phyloP scores from a whole-genome alignment of 2,797 vertebrate genomes.

The Anguilla megastoma region DNA sequence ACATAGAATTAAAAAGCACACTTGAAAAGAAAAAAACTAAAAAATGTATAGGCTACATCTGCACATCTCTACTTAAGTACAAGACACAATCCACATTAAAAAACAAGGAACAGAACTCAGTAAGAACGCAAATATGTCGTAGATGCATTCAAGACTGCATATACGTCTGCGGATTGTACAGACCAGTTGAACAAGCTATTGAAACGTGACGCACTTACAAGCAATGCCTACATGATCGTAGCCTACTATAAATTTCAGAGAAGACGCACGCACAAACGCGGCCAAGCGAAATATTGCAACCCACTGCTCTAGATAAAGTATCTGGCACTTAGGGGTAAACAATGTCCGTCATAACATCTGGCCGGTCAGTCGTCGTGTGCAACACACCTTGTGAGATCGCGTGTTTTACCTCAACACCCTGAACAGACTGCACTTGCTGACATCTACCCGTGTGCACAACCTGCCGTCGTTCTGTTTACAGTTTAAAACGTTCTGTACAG shows the following conservation, averaged over 20 bases:
- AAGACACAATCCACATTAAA: background rate
- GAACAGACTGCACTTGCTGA: background rate
- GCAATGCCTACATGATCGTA: background rate
- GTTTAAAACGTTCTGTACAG: slow-evolving; percentile 21
- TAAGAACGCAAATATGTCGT: background rate
- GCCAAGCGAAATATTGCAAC: background rate
- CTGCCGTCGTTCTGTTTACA: background rate
- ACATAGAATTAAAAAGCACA: background rate
- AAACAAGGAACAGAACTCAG: background rate
- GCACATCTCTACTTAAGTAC: background rate
- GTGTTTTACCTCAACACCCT: background rate
- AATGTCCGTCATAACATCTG: background rate
- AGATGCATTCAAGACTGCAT: background rate
- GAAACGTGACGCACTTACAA: background rate
- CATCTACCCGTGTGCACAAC: background rate
- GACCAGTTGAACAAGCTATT: background rate
- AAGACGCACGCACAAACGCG: background rate
- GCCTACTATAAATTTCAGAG: background rate
- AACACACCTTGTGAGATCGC: background rate
- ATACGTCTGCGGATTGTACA: background rate
- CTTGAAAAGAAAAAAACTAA: background rate
- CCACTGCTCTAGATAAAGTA: background rate
- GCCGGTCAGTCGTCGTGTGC: background rate
- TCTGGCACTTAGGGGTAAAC: background rate
- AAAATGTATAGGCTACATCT: background rate